phyloP scores from a whole-genome alignment of 2,888 invertebrate species.

The Megamerina dolium region DNA sequence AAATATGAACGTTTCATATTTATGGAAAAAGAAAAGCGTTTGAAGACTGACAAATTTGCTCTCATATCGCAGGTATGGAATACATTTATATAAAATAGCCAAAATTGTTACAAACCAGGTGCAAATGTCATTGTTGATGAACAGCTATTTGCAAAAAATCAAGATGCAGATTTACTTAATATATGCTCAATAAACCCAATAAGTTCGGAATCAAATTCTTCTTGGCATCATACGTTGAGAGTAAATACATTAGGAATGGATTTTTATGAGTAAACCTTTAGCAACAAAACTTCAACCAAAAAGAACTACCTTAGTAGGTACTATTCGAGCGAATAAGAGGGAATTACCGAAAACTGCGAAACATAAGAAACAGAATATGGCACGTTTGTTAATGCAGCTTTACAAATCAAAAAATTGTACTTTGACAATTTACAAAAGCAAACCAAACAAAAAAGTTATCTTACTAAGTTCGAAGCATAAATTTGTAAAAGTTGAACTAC shows the following conservation, averaged over 20 bases:
- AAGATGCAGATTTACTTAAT: too few species aligned
- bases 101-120: too few species aligned
- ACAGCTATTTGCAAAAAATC: too few species aligned
- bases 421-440: conserved; percentile 28
- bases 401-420: conserved; percentile 16
- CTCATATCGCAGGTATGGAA: too few species aligned
- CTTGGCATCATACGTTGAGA: too few species aligned
- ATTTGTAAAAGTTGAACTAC: conserved; percentile 23
- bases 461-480: conserved; percentile 27
- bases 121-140: too few species aligned
- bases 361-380: conserved; percentile 18
- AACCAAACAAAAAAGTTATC: conserved; percentile 25
- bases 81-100: too few species aligned
- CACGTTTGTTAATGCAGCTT: conserved; percentile 6
- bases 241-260: too few species aligned
- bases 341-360: conserved; percentile 20
- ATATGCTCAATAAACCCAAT: too few species aligned
- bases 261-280: conserved; percentile 6
- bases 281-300: conserved; percentile 19
- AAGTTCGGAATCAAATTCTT: too few species aligned
- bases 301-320: conserved; percentile 16
- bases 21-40: background rate
- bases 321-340: conserved; percentile 1
- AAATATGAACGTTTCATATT: background rate
- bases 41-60: too few species aligned